phyloP scores from a whole-genome alignment of 2,113 vertebrate species.

The Barbus barbus region DNA sequence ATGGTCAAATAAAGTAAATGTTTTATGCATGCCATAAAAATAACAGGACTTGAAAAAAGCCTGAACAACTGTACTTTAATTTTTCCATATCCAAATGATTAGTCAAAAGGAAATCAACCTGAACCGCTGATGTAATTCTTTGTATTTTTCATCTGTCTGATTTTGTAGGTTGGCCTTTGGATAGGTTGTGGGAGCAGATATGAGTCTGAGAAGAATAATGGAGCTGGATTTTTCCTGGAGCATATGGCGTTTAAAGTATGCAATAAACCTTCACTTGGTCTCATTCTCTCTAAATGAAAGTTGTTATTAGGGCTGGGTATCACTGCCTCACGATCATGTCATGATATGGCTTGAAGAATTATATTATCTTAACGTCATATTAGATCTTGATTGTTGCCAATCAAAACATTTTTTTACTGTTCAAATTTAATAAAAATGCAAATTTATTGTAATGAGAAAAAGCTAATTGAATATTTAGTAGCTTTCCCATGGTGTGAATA shows the following conservation, averaged over 20 bases:
- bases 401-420: neutral
- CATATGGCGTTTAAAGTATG: constrained; percentile 94
- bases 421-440: neutral
- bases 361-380: neutral
- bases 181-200: constrained; percentile 86
- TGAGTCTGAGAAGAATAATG: constrained; percentile 86
- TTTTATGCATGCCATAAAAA: neutral
- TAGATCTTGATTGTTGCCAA: neutral
- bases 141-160: neutral
- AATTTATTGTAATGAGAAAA: neutral
- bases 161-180: constrained; percentile 89
- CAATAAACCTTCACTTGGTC: neutral
- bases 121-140: neutral
- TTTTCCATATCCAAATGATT: neutral
- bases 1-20: no score
- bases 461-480: no score
- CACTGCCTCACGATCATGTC: neutral
- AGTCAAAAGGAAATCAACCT: neutral
- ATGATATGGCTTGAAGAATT: neutral
- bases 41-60: neutral
- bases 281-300: neutral
- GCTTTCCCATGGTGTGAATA: no score
- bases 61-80: neutral
- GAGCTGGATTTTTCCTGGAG: constrained; percentile 88
- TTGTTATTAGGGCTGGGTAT: neutral